Conservation (phyloP, 2,113 vertebrate species). For the Seriola rivoliana region DNA sequence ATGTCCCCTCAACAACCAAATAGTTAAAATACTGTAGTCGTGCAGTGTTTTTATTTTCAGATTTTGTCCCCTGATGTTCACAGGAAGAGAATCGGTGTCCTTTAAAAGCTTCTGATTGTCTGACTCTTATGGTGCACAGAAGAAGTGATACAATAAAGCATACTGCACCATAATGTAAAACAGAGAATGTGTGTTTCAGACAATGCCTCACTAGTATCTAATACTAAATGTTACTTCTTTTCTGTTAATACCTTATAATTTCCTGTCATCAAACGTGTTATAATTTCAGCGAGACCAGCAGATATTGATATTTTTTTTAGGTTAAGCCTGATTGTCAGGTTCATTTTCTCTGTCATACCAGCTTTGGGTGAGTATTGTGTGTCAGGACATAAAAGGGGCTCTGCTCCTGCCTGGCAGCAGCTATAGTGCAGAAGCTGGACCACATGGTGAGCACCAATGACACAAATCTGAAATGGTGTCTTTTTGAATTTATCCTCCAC, state of each 20-base stretch:
- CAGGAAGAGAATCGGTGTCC: neutral
- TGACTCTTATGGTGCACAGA: neutral
- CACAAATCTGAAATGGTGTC: constrained; percentile 30
- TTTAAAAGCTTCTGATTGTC: neutral
- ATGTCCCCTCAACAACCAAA: neutral
- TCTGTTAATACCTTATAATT: neutral
- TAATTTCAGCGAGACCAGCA: neutral
- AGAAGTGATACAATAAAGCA: neutral
- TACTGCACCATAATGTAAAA: neutral
- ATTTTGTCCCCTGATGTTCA: neutral
- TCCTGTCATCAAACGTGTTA: constrained; percentile 17
- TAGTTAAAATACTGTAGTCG: no score
- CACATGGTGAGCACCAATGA: constrained; percentile 36
- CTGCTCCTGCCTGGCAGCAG: constrained; percentile 29
- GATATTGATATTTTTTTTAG: constrained; percentile 18
- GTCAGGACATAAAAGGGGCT: constrained; percentile 46
- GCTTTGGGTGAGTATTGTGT: constrained; percentile 33
- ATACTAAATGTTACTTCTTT: neutral
- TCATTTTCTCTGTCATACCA: constrained; percentile 15
- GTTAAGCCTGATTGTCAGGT: constrained; percentile 33
- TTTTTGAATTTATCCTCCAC: constrained; percentile 25
- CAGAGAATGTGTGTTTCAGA: no score
- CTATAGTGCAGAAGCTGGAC: constrained; percentile 29
- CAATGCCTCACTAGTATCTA: neutral
- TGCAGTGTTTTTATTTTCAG: neutral